Evolutionary conservation across 2,113 vertebrate genomes (phyloP).

Genomic region (Pseudopipra pipra): DNA sequence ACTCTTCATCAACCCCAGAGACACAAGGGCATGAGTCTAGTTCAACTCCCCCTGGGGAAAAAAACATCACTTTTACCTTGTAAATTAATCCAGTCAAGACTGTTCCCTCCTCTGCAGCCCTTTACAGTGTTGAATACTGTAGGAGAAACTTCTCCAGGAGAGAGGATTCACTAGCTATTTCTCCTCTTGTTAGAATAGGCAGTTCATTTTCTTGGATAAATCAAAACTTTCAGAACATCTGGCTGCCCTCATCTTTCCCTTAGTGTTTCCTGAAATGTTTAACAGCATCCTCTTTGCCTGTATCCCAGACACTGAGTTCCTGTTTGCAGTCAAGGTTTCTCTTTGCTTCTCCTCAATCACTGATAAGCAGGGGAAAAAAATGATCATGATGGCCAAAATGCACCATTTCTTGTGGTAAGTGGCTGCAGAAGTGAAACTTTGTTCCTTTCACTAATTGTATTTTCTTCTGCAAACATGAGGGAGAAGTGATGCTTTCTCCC

Average conservation of each 20-base stretch:
- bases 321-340: background rate
- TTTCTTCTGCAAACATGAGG: background rate
- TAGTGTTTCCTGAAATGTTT: constrained; percentile 37
- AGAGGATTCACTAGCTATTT: background rate
- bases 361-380: background rate
- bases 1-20: background rate
- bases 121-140: background rate
- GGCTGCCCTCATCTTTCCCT: background rate
- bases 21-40: background rate
- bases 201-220: background rate
- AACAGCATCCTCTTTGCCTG: background rate
- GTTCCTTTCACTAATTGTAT: background rate
- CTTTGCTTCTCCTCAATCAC: background rate
- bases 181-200: background rate
- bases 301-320: background rate
- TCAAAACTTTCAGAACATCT: constrained; percentile 16
- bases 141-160: background rate
- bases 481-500: background rate
- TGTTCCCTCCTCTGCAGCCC: background rate
- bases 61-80: background rate
- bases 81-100: background rate
- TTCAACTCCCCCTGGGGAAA: background rate
- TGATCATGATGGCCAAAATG: background rate
- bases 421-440: background rate
- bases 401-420: background rate